phyloP scores from a whole-genome alignment of 2,888 invertebrate species.

The Cryptocephalus primarius region DNA sequence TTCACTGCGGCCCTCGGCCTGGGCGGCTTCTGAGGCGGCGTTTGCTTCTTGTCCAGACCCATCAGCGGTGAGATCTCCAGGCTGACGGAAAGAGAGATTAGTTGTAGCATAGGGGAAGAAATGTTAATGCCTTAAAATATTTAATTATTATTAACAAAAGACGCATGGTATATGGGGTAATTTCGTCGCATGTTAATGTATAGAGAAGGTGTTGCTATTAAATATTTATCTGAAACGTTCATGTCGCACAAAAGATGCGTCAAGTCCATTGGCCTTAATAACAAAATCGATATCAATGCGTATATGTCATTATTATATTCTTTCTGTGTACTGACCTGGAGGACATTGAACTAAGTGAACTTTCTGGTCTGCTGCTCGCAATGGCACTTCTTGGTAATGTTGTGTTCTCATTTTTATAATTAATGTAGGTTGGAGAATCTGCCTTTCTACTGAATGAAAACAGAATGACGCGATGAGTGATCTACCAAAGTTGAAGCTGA shows the following conservation, averaged over 20 bases:
- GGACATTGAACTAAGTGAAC: conserved; percentile 24
- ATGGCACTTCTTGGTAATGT: conserved; percentile 9
- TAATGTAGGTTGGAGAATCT: conserved; percentile 33
- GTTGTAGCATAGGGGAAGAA: background rate
- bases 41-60: conserved; percentile 25
- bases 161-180: too few species aligned
- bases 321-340: conserved; percentile 16
- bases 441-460: conserved; percentile 6
- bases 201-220: too few species aligned
- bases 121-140: too few species aligned
- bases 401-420: conserved; percentile 24
- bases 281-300: conserved; percentile 6
- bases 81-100: conserved; percentile 24
- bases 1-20: conserved; percentile 31
- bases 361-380: conserved; percentile 20
- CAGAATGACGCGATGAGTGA: too few species aligned
- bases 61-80: conserved; percentile 34
- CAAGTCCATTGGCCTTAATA: conserved; percentile 6
- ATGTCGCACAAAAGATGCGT: background rate
- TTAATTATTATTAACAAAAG: too few species aligned
- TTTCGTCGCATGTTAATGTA: too few species aligned
- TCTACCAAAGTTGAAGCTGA: too few species aligned
- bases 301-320: too few species aligned
- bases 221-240: too few species aligned
- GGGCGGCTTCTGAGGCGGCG: conserved; percentile 24